phyloP scores from a whole-genome alignment of 2,797 vertebrate genomes.

The Poecilia wingei region DNA sequence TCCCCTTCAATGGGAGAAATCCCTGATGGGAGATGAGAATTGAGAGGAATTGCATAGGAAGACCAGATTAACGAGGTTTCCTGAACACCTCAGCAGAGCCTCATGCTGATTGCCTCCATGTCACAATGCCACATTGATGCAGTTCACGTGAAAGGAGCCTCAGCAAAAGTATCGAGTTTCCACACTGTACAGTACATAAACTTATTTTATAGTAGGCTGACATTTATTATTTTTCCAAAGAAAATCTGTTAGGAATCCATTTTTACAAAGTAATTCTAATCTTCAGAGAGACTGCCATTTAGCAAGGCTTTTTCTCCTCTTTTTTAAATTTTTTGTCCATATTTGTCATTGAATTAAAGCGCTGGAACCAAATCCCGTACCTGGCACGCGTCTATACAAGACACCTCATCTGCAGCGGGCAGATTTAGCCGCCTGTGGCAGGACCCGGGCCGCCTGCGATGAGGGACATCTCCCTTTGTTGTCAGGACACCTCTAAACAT shows the following conservation, averaged over 20 bases:
- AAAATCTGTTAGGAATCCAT: neutral
- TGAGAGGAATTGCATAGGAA: too few relatives aligned
- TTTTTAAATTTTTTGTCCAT: conserved; percentile 23
- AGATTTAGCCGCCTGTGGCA: conserved; percentile 57
- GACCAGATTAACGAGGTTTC: neutral
- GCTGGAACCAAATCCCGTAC: conserved; percentile 9
- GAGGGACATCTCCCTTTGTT: conserved; percentile 69
- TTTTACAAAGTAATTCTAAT: neutral
- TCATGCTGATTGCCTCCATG: neutral
- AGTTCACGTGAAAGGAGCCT: neutral
- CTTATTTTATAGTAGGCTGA: neutral
- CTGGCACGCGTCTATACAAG: conserved; percentile 26
- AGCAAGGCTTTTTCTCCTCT: neutral
- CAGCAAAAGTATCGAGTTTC: neutral
- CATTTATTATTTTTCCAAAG: neutral
- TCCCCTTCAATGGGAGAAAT: too few relatives aligned
- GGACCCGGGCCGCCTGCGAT: conserved; percentile 50
- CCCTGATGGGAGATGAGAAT: too few relatives aligned
- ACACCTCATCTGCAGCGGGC: conserved; percentile 47
- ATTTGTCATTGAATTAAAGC: conserved; percentile 8
- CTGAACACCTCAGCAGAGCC: neutral
- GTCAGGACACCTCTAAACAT: conserved; percentile 75
- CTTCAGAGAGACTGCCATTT: neutral
- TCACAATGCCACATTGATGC: neutral
- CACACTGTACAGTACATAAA: neutral